phyloP scores from a whole-genome alignment of 2,113 vertebrate genomes.

The Thalassarche chlororhynchos region DNA sequence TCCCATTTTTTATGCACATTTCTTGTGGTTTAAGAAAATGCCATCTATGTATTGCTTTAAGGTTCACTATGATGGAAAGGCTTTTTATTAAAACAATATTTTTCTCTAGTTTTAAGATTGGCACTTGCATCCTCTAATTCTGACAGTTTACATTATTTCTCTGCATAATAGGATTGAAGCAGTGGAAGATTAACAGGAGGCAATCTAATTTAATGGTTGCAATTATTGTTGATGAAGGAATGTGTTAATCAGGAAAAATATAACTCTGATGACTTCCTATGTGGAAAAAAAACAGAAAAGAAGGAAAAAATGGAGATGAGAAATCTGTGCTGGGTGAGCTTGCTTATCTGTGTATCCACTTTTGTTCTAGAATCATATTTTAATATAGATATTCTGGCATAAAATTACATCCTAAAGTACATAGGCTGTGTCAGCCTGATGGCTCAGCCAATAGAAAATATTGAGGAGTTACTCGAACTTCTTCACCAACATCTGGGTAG shows the following conservation, averaged over 20 bases:
- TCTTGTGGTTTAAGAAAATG: constrained; percentile 31
- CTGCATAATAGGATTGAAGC: constrained; percentile 50
- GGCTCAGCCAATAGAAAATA: neutral
- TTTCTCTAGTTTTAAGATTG: constrained; percentile 44
- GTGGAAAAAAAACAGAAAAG: neutral
- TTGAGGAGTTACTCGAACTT: neutral
- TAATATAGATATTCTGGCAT: neutral
- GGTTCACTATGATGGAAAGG: constrained; percentile 40
- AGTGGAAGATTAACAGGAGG: constrained; percentile 66
- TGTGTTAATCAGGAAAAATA: constrained; percentile 67
- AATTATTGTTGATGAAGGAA: constrained; percentile 76
- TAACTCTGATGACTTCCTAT: constrained; percentile 51
- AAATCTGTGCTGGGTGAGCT: neutral
- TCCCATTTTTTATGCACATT: constrained; percentile 41
- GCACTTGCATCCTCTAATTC: constrained; percentile 51
- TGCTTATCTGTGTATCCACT: neutral
- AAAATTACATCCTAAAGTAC: neutral
- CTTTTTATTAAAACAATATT: constrained; percentile 68
- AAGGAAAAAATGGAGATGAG: constrained; percentile 6
- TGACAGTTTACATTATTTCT: constrained; percentile 66
- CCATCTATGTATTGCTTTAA: constrained; percentile 44
- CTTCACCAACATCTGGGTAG: neutral
- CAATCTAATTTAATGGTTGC: constrained; percentile 72
- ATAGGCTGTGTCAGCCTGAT: neutral
- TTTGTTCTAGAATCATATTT: neutral